phyloP scores from a whole-genome alignment of 2,113 vertebrate genomes.

The Oncorhynchus nerka region DNA sequence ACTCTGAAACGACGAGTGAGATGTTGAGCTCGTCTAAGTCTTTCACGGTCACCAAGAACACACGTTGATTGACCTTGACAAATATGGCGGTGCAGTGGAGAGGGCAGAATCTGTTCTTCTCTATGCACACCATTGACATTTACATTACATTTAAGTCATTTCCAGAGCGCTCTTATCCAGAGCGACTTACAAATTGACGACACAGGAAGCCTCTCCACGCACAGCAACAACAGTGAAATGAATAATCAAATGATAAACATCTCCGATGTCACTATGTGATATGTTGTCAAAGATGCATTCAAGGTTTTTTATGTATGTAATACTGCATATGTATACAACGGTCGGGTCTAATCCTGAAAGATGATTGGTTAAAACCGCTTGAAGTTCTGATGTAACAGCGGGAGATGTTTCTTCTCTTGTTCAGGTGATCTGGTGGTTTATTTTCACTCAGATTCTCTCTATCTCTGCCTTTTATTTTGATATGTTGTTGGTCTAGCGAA shows the following conservation, averaged over 20 bases:
- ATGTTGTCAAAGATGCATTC: conserved; percentile 37
- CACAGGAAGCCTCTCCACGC: conserved; percentile 17
- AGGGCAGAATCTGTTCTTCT: too few relatives aligned
- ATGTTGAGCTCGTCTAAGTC: too few relatives aligned
- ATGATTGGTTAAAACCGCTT: too few relatives aligned
- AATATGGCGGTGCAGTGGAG: too few relatives aligned
- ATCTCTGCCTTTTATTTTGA: conserved; percentile 55
- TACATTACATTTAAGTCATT: too few relatives aligned
- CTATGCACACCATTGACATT: conserved; percentile 61
- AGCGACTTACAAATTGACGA: too few relatives aligned
- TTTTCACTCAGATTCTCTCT: conserved; percentile 54
- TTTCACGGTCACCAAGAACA: too few relatives aligned
- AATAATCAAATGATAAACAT: conserved; percentile 58
- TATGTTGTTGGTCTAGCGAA: conserved; percentile 3
- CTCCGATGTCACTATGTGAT: conserved; percentile 36
- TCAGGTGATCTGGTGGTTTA: conserved; percentile 41
- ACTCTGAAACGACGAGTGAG: too few relatives aligned
- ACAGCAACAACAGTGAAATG: conserved; percentile 46
- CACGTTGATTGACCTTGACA: too few relatives aligned
- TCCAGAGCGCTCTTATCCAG: too few relatives aligned
- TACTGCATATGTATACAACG: conserved; percentile 10
- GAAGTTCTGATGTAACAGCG: too few relatives aligned
- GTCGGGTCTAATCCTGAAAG: too few relatives aligned
- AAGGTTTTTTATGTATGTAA: conserved; percentile 28
- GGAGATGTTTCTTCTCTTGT: conserved; percentile 30